These are phyloP conservation scores for Linnaemya tessellans DNA, from an alignment of 2,888 invertebrate species.

Conservation along the genomic window DNA sequence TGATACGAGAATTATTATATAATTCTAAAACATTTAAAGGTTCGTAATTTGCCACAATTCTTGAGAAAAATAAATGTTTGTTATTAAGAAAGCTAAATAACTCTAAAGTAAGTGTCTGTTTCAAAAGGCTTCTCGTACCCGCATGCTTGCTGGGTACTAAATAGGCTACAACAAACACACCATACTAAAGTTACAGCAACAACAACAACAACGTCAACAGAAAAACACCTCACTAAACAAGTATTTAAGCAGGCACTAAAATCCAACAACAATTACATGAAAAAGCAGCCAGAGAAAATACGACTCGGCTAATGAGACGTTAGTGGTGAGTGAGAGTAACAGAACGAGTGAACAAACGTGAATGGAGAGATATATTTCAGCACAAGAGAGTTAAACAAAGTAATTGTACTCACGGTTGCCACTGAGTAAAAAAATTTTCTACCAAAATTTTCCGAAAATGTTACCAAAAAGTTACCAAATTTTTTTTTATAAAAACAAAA, in stretches of 20 bases:
- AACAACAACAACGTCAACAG: conserved; percentile 22
- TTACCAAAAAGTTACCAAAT: too few relatives aligned
- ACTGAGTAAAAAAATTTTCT: conserved; percentile 54
- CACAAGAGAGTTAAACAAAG: conserved; percentile 34
- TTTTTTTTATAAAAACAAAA: too few relatives aligned
- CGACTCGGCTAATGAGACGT: conserved; percentile 24
- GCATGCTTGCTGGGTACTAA: conserved; percentile 18
- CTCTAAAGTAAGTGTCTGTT: too few relatives aligned
- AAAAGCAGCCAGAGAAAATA: conserved; percentile 34
- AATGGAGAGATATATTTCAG: conserved; percentile 16
- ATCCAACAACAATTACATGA: conserved; percentile 42
- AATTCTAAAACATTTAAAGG: too few relatives aligned
- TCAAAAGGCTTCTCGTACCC: not conserved
- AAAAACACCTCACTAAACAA: conserved; percentile 65
- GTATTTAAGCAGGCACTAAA: conserved; percentile 58
- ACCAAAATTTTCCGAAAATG: too few relatives aligned
- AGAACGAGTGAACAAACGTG: not conserved
- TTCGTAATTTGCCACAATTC: too few relatives aligned
- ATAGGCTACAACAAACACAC: conserved; percentile 53
- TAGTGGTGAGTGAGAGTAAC: conserved; percentile 15
- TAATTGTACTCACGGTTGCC: conserved; percentile 9
- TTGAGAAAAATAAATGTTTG: too few relatives aligned
- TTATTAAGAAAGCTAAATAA: too few relatives aligned
- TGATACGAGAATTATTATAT: too few relatives aligned
- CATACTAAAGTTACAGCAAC: conserved; percentile 11